These are phyloP conservation scores for Platynereis dumerilii DNA, from an alignment of 2,888 invertebrate genomes.

Conservation along the genomic window DNA sequence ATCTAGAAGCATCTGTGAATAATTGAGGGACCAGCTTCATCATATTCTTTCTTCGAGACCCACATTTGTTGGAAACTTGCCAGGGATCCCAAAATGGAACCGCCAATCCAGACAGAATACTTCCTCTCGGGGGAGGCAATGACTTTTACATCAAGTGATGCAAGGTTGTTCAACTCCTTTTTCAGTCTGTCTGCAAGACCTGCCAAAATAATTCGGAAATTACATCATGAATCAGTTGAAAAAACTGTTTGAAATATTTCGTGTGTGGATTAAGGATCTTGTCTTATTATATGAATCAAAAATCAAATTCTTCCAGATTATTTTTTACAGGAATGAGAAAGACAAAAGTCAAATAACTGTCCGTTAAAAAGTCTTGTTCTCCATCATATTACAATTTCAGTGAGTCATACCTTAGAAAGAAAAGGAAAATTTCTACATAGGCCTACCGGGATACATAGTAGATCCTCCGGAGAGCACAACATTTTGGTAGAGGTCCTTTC, in stretches of 20 bases:
- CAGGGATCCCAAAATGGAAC: conserved; percentile 91
- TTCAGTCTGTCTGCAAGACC: conserved; percentile 94
- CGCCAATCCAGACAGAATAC: conserved; percentile 91
- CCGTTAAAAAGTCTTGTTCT: too few species aligned
- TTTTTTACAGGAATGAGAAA: too few species aligned
- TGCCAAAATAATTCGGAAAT: too few species aligned
- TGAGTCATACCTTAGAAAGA: too few species aligned
- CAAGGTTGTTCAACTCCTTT: conserved; percentile 90
- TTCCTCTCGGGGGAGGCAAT: conserved; percentile 56
- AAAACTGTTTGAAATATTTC: too few species aligned
- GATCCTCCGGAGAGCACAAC: background rate
- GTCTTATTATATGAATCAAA: too few species aligned
- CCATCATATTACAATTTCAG: too few species aligned
- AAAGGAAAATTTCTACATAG: too few species aligned
- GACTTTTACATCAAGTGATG: conserved; percentile 68
- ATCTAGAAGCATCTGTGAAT: conserved; percentile 96
- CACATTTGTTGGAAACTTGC: conserved; percentile 92
- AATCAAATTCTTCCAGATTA: too few species aligned
- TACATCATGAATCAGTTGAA: too few species aligned
- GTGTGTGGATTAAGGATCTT: too few species aligned
- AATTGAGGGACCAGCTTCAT: conserved; percentile 93
- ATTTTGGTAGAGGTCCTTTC: background rate
- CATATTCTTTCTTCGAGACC: conserved; percentile 97
- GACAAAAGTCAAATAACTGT: too few species aligned
- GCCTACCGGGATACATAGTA: conserved; percentile 16